A percentile compares a stretch with the other conserved stretches of the same genome.
Evolutionary conservation across 2,888 invertebrate species (phyloP).

Genomic region (Lamellibrachia columna): DNA sequence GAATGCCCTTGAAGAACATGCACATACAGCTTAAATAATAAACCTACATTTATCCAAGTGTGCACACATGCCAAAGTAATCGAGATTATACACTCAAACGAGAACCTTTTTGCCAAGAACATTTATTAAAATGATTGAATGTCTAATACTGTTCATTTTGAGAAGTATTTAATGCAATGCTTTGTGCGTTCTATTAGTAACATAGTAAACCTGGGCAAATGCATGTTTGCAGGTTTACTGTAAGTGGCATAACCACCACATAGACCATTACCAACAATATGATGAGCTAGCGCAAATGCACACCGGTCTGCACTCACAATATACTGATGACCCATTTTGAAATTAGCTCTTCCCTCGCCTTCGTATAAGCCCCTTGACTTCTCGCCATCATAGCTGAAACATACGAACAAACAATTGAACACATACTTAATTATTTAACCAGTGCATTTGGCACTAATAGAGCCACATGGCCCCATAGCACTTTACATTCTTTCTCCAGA

Average conservation of each 20-base stretch:
- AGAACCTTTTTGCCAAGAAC: background rate
- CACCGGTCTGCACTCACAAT: slow-evolving; percentile 20
- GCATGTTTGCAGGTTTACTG: background rate
- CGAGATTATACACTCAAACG: too few species aligned
- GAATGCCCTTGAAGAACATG: too few species aligned
- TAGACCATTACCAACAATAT: background rate
- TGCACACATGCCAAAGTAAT: too few species aligned
- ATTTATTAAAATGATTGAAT: background rate
- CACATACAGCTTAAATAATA: too few species aligned
- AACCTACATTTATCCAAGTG: too few species aligned
- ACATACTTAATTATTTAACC: background rate
- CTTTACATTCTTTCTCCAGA: too few species aligned
- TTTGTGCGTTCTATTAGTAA: background rate
- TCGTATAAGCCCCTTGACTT: slow-evolving; percentile 61
- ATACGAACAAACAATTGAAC: background rate
- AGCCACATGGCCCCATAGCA: too few species aligned
- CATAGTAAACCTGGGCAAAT: background rate
- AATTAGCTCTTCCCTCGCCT: slow-evolving; percentile 60
- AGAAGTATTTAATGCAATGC: background rate
- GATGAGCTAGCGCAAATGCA: background rate
- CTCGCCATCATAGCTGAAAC: slow-evolving; percentile 62
- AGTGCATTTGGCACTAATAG: too few species aligned
- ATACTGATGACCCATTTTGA: slow-evolving; percentile 56
- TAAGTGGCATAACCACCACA: background rate
- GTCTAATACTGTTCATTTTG: background rate